phyloP scores from a whole-genome alignment of 2,888 invertebrate species.

The Pomacea canaliculata region DNA sequence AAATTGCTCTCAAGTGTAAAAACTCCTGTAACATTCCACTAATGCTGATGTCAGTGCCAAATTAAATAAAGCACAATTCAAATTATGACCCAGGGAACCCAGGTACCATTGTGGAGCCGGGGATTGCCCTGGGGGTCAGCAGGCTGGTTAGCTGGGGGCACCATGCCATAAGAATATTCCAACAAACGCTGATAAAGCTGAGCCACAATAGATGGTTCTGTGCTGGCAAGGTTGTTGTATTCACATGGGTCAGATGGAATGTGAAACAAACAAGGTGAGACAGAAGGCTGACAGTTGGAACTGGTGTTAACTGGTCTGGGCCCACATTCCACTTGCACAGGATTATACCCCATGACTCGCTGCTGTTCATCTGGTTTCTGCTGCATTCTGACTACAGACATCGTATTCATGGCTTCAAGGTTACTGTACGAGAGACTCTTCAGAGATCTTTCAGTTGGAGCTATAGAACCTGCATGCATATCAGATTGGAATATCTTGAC shows the following conservation, averaged over 20 bases:
- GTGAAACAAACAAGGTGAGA: slow-evolving; percentile 84
- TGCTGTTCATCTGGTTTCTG: neutral
- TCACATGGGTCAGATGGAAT: slow-evolving; percentile 89
- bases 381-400: neutral
- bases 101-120: slow-evolving; percentile 82
- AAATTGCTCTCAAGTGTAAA: too few species aligned
- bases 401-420: too few species aligned
- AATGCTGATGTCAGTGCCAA: neutral
- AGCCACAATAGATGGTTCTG: slow-evolving; percentile 53
- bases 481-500: slow-evolving; percentile 23
- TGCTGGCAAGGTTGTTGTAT: slow-evolving; percentile 74
- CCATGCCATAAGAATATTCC: slow-evolving; percentile 77
- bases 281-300: slow-evolving; percentile 76
- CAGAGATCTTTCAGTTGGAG: too few species aligned
- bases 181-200: slow-evolving; percentile 69
- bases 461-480: neutral
- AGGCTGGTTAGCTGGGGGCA: slow-evolving; percentile 81
- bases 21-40: too few species aligned
- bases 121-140: slow-evolving; percentile 82
- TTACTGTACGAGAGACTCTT: neutral
- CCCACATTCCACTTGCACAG: slow-evolving; percentile 56
- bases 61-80: neutral
- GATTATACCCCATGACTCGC: neutral
- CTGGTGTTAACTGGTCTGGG: slow-evolving; percentile 60
- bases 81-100: slow-evolving; percentile 70